Evolutionary conservation across 2,113 vertebrate genomes (phyloP), one percentile per base, ranked within the genome.

Genomic region (Nibea albiflora): DNA sequence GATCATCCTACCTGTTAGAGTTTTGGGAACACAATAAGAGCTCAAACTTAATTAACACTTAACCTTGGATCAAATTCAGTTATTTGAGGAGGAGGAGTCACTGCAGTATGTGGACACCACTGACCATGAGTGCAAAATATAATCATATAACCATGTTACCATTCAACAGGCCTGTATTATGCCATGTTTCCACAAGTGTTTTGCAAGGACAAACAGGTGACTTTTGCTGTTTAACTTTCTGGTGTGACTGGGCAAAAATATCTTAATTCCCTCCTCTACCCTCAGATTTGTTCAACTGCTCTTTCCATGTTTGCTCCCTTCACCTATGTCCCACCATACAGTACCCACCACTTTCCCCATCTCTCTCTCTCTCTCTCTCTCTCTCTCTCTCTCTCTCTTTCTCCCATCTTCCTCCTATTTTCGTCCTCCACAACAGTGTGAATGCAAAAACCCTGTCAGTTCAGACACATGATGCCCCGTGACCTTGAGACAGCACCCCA

Each of bases 361-460:
- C 11, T 46, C 2, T 46, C 42, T 44, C 11, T 14, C 11, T 44
- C 42, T 12, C 42, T 44, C 42, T 44, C 42, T 11, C 42, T 53
- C 42, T 67, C 11, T 63, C 64, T 20, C 26, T 6, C 9, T 78
- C 10, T 52, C 73, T 66, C 15, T 56, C 22, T 71, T 44, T 46
- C 72, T 7, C 11, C 68, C 60, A 46, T 65, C 56, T 19, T 65
- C 26, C 28, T 26, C 54, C 68, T 56, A 26, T 74, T 42, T 47
- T 83, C 82, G 44, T 62, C 91, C 90, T 76, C 78, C 78, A 24
- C 69, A 82, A 82, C 78, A 46, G 52, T 69, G 44, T 75, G 50
- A 56, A 79, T 74, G 74, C 63, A 73, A 92, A 89, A 91, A 85
- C 80, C 88, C 94, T 86, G 90, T 93, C 94, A 95, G 84, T 93